Evolutionary conservation across 2,888 invertebrate genomes (phyloP).

Genomic region (Archips xylosteana): DNA sequence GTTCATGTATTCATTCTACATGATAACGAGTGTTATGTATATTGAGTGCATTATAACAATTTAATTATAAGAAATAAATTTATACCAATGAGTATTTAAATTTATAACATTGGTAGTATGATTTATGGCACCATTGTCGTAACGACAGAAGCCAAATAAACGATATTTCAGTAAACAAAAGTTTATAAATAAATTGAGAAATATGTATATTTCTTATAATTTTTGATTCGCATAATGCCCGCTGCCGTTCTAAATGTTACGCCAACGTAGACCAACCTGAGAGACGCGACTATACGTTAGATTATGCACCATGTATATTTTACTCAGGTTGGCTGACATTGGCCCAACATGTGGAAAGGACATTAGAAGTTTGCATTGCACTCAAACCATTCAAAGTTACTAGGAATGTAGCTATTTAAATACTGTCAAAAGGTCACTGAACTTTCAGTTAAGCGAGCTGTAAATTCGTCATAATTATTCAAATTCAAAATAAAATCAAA

Average conservation of each 20-base stretch:
- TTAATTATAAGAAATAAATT: not conserved
- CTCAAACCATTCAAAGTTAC: not conserved
- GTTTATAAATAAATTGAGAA: too few species aligned
- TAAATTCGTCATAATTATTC: slow-evolving; percentile 11
- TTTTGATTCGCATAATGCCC: too few species aligned
- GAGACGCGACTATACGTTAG: too few species aligned
- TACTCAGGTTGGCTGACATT: too few species aligned
- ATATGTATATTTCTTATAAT: too few species aligned
- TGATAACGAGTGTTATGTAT: slow-evolving; percentile 47
- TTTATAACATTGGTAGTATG: not conserved
- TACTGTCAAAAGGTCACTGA: slow-evolving; percentile 1
- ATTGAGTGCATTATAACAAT: slow-evolving; percentile 34
- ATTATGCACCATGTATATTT: too few species aligned
- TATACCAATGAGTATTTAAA: not conserved
- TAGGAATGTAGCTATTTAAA: slow-evolving; percentile 6
- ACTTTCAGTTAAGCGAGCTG: not conserved
- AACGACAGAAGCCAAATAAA: not conserved
- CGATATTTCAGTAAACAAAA: not conserved
- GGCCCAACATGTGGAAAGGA: not conserved
- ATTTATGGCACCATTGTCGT: not conserved
- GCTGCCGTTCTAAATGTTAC: too few species aligned
- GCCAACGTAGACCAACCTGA: too few species aligned
- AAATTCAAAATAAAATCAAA: slow-evolving; percentile 4
- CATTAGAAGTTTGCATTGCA: not conserved
- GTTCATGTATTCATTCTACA: slow-evolving; percentile 44